Percentiles rank a stretch among this genome's conserved stretches.
Conservation (phyloP, 2,797 vertebrate species). For the Linurgus olivaceus region DNA sequence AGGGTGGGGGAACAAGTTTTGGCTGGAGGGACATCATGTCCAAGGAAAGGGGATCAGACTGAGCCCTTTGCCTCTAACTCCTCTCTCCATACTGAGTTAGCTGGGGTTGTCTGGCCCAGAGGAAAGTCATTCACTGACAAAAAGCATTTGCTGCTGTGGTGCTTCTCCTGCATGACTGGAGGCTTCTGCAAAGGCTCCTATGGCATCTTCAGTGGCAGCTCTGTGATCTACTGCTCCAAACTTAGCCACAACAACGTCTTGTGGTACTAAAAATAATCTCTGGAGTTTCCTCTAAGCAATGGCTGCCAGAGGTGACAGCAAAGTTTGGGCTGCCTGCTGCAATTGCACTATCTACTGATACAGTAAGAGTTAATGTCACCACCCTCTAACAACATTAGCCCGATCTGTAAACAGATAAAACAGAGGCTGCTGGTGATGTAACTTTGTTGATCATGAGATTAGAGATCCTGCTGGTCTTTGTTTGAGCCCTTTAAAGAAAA, state of each 20-base stretch:
- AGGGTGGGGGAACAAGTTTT: neutral
- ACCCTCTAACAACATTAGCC: constrained; percentile 19
- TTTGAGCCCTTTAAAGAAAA: constrained; percentile 40
- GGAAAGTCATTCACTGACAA: neutral
- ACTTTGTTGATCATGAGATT: constrained; percentile 53
- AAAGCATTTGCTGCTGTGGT: neutral
- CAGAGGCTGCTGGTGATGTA: constrained; percentile 43
- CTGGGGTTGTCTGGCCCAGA: neutral
- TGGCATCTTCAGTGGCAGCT: neutral
- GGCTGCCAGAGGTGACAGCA: neutral
- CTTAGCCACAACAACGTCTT: neutral
- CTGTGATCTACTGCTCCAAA: neutral
- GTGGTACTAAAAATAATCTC: neutral
- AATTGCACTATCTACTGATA: constrained; percentile 4
- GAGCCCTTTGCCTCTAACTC: neutral
- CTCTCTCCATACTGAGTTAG: neutral
- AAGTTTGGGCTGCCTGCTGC: neutral
- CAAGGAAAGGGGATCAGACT: neutral
- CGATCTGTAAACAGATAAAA: constrained; percentile 44
- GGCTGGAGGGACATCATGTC: neutral
- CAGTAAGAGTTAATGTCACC: constrained; percentile 54
- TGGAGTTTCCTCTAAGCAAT: neutral
- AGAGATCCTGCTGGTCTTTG: constrained; percentile 28
- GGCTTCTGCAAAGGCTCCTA: neutral
- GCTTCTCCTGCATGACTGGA: neutral